phyloP scores from a whole-genome alignment of 1,140 invertebrate species.

The Mizuhopecten yessoensis region DNA sequence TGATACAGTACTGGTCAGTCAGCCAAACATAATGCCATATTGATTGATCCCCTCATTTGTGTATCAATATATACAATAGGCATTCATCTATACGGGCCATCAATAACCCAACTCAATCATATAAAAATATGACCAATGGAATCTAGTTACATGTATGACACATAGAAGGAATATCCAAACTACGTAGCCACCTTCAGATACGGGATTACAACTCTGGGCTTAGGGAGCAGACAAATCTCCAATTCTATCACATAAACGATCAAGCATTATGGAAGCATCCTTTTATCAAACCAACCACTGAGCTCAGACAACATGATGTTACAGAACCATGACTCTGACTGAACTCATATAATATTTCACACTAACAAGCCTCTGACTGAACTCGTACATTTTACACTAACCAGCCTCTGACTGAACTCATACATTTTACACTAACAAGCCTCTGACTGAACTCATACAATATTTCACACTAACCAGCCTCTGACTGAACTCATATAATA shows the following conservation, averaged over 20 bases:
- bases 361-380: no score
- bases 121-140: neutral
- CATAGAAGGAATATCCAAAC: neutral
- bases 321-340: no score
- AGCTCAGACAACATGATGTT: neutral
- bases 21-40: neutral
- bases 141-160: neutral
- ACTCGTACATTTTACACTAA: no score
- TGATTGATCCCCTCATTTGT: neutral
- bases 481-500: no score
- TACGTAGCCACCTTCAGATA: neutral
- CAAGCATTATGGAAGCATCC: neutral
- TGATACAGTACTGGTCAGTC: neutral
- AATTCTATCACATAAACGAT: no score
- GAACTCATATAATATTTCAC: no score
- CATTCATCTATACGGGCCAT: neutral
- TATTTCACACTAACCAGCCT: no score
- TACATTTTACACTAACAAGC: no score
- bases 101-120: constrained; percentile 6
- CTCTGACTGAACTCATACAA: no score
- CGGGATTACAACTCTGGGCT: neutral
- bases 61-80: constrained; percentile 8
- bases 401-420: no score
- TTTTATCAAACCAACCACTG: neutral
- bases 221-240: neutral